These are phyloP conservation scores for Meiosimyza platycephala DNA, from an alignment of 2,888 invertebrate species.

Conservation along the genomic window DNA sequence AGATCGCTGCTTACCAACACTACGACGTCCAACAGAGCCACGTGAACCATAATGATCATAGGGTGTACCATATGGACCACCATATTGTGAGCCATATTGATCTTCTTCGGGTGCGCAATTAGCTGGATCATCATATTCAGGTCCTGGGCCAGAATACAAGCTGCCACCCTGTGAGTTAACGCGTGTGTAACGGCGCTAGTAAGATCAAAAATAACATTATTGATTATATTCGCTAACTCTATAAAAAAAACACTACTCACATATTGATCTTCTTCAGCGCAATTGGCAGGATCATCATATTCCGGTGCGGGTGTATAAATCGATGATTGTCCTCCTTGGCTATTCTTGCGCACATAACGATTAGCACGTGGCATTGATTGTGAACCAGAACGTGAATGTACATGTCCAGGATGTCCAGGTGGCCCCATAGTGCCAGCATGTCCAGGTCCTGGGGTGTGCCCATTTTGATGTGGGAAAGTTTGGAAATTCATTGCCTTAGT, in stretches of 20 bases:
- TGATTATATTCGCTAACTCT: not conserved
- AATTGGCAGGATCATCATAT: slow-evolving; percentile 94
- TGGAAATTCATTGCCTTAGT: slow-evolving; percentile 88
- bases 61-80: slow-evolving; percentile 80
- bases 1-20: slow-evolving; percentile 66
- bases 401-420: slow-evolving; percentile 81
- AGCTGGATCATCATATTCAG: slow-evolving; percentile 93
- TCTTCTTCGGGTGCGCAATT: slow-evolving; percentile 93
- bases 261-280: slow-evolving; percentile 92
- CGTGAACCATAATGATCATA: slow-evolving; percentile 92
- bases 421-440: slow-evolving; percentile 87
- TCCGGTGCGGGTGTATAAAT: slow-evolving; percentile 87
- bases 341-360: slow-evolving; percentile 78
- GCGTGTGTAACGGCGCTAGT: slow-evolving; percentile 78
- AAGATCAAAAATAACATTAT: not conserved
- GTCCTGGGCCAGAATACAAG: slow-evolving; percentile 75
- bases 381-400: slow-evolving; percentile 86
- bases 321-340: slow-evolving; percentile 84
- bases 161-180: slow-evolving; percentile 74
- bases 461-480: slow-evolving; percentile 83
- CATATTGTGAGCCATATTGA: slow-evolving; percentile 89
- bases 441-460: slow-evolving; percentile 73
- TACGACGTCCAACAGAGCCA: slow-evolving; percentile 80
- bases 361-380: slow-evolving; percentile 88
- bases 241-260: slow-evolving; percentile 65